Evolutionary conservation across 2,888 invertebrate genomes (phyloP).

Genomic region (Chymomyza amoena): DNA sequence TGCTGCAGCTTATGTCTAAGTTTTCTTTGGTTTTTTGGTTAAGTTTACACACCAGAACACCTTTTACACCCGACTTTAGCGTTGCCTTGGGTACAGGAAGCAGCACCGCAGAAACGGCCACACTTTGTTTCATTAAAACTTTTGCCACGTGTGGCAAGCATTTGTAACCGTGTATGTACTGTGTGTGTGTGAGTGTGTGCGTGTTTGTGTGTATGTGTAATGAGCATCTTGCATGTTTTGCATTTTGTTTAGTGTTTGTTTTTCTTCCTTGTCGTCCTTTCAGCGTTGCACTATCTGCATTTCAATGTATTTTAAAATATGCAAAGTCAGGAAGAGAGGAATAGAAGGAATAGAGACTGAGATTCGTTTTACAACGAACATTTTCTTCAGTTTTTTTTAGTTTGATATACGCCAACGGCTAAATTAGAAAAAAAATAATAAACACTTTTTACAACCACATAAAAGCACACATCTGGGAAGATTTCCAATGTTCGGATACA

Average conservation of each 20-base stretch:
- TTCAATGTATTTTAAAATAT: slow-evolving; percentile 57
- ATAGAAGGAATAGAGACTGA: background rate
- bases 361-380: slow-evolving; percentile 17
- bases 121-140: slow-evolving; percentile 70
- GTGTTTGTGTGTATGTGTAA: slow-evolving; percentile 22
- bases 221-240: slow-evolving; percentile 59
- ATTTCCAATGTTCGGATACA: slow-evolving; percentile 31
- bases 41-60: slow-evolving; percentile 56
- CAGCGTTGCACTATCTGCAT: slow-evolving; percentile 45
- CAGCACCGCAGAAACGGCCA: slow-evolving; percentile 27
- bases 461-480: background rate
- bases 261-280: slow-evolving; percentile 13
- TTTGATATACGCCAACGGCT: slow-evolving; percentile 45
- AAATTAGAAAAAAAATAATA: slow-evolving; percentile 35
- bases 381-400: slow-evolving; percentile 34
- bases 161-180: background rate
- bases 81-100: slow-evolving; percentile 25
- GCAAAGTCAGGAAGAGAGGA: slow-evolving; percentile 26
- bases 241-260: slow-evolving; percentile 59
- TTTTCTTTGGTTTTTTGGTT: slow-evolving; percentile 55
- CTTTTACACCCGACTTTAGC: slow-evolving; percentile 30
- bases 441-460: slow-evolving; percentile 9
- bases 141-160: slow-evolving; percentile 46
- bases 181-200: background rate
- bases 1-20: slow-evolving; percentile 38